These are phyloP conservation scores for Alcis repandata DNA, from an alignment of 2,888 invertebrate species.

Conservation along the genomic window DNA sequence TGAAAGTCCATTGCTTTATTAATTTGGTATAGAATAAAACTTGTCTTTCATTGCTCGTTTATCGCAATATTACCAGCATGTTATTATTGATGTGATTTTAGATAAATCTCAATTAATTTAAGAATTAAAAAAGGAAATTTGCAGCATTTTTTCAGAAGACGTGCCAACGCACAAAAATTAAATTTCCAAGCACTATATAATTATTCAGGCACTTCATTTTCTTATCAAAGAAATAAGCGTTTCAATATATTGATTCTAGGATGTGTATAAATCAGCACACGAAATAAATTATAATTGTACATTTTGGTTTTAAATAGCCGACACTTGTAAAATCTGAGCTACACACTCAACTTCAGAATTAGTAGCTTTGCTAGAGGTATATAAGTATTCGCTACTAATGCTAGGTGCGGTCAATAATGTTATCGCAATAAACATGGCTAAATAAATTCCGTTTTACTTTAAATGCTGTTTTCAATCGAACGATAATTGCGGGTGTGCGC, in stretches of 20 bases:
- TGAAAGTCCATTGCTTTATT: conserved; percentile 38
- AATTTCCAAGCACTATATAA: neutral
- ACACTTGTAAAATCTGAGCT: conserved; percentile 13
- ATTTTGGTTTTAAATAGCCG: conserved; percentile 3
- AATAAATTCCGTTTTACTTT: conserved; percentile 42
- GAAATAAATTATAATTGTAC: neutral
- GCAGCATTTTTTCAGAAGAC: too few relatives aligned
- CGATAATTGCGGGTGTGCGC: conserved; percentile 61
- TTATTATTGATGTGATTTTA: too few relatives aligned
- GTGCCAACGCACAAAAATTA: too few relatives aligned
- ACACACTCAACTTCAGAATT: conserved; percentile 19
- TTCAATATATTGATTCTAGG: neutral
- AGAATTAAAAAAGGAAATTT: too few relatives aligned
- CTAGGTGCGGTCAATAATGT: conserved; percentile 35
- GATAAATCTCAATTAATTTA: too few relatives aligned
- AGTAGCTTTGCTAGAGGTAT: neutral
- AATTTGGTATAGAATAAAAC: neutral
- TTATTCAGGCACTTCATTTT: neutral
- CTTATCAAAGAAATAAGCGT: neutral
- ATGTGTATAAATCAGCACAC: neutral
- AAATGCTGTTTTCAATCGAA: conserved; percentile 63
- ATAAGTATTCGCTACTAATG: conserved; percentile 21
- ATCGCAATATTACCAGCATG: neutral
- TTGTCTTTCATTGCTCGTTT: neutral
- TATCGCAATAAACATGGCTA: conserved; percentile 38